These are phyloP conservation scores for Eilema caniola DNA, from an alignment of 2,888 invertebrate genomes.

Conservation along the genomic window DNA sequence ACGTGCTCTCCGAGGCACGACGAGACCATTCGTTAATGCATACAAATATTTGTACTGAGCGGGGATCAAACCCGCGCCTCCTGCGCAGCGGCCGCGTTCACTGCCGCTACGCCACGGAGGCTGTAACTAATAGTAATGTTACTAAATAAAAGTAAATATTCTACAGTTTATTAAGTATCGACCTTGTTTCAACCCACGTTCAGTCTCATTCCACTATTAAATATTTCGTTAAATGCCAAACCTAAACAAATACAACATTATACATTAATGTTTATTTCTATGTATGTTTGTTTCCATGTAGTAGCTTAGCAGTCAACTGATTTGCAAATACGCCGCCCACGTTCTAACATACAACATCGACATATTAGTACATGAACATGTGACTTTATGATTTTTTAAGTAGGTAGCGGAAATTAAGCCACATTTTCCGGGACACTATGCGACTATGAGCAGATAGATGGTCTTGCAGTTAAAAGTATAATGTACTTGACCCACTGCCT, in stretches of 20 bases:
- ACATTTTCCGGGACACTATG: not conserved
- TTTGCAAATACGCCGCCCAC: conserved; percentile 17
- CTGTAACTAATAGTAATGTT: too few relatives aligned
- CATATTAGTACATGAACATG: conserved; percentile 4
- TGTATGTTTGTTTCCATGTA: not conserved
- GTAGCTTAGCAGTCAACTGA: conserved; percentile 6
- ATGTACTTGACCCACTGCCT: not conserved
- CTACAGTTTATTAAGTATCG: not conserved
- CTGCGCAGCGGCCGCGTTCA: too few relatives aligned
- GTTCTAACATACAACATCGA: conserved; percentile 2
- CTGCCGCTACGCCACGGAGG: too few relatives aligned
- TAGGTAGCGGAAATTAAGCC: conserved; percentile 1
- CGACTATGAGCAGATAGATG: not conserved
- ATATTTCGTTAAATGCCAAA: conserved; percentile 8
- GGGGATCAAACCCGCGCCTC: too few relatives aligned
- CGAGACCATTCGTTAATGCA: too few relatives aligned
- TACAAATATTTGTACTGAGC: too few relatives aligned
- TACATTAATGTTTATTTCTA: not conserved
- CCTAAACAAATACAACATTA: conserved; percentile 2
- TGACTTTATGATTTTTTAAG: conserved; percentile 8
- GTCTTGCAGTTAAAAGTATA: not conserved
- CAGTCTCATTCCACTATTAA: not conserved
- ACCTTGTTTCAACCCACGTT: not conserved
- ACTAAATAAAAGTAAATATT: not conserved
- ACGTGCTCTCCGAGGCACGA: too few relatives aligned